Percentiles rank a stretch among this genome's conserved stretches.
These are phyloP conservation scores for Eupithecia tripunctaria DNA, from an alignment of 2,888 invertebrate species.

Conservation along the genomic window DNA sequence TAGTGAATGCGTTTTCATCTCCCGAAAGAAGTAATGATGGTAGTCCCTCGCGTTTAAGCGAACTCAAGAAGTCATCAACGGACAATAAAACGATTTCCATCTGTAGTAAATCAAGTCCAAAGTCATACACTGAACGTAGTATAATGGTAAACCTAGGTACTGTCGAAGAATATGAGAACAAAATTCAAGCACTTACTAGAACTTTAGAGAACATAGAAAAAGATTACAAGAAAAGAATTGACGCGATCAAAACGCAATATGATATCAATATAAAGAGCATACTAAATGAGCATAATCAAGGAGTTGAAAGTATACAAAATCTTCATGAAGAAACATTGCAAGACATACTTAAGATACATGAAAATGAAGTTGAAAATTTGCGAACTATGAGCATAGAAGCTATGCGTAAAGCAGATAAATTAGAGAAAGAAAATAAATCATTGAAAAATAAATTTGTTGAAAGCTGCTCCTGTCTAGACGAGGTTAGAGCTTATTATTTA, in stretches of 20 bases:
- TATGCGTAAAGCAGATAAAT: constrained; percentile 71
- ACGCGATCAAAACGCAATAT: constrained; percentile 80
- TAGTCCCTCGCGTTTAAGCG: constrained; percentile 42
- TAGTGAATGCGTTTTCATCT: constrained; percentile 41
- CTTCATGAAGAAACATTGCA: constrained; percentile 81
- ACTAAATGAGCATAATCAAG: constrained; percentile 80
- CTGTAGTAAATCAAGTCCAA: constrained; percentile 46
- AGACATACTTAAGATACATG: constrained; percentile 77
- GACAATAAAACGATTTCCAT: constrained; percentile 47
- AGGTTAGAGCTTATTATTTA: constrained; percentile 45
- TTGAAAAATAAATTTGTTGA: constrained; percentile 60
- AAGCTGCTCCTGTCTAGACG: constrained; percentile 49
- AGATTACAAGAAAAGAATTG: constrained; percentile 72
- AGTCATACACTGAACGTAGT: constrained; percentile 50
- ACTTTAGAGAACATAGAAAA: constrained; percentile 66
- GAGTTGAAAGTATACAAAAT: constrained; percentile 82
- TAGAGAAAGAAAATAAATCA: constrained; percentile 69
- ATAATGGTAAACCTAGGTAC: constrained; percentile 61
- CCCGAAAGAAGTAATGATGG: constrained; percentile 36
- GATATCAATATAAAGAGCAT: constrained; percentile 81
- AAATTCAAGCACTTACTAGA: constrained; percentile 63
- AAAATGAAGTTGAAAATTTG: constrained; percentile 80
- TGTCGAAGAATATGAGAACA: constrained; percentile 61
- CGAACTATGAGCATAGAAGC: constrained; percentile 77
- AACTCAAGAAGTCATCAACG: constrained; percentile 44